Base-by-base conservation (phyloP, 2,797 vertebrate genomes). In the Acipenser transmontanus region DNA sequence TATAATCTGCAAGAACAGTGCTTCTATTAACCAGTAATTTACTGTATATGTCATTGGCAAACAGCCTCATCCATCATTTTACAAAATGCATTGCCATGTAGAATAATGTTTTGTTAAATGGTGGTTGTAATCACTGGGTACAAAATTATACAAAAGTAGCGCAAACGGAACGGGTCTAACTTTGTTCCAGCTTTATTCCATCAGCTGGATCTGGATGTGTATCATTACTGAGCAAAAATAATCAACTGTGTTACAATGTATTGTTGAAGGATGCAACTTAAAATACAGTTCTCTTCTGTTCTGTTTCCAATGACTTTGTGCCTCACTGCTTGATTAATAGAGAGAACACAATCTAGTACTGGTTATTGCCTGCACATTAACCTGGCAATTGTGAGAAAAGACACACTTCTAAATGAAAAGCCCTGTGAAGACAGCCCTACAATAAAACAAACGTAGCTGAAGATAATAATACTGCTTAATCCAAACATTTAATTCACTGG, bases 311-410 rank as follows among this genome's bases (percentile, higher is more conserved):
- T 34, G 34, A 34, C 34, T 34, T 34, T 34, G 34, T 34, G 34
- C 34, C 34, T 54, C 9, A 54, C n/a, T 54, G 52, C 52, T 54
- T 54, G 52, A 54, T 54, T 54, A 54, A 9, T 8, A 54, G 7
- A 54, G 5, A 54, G 52, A 54, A n/a, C 34, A 34, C 3, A 54
- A 54, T 54, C n/a, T n/a, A 10, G 52, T 1, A n/a, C 52, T 54
- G 8, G n/a, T 9, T n/a, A 54, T 54, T n/a, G n/a, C 52, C 52
- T n/a, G n/a, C 52, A 54, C 52, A 54, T 54, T 54, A 54, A 54
- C 9, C 52, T 54, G n/a, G n/a, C 52, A 54, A 54, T n/a, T 54
- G 52, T 54, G 52, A 54, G 52, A 54, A 54, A 54, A 54, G 52
- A 54, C n/a, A n/a, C 52, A 54, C 8, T 54, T 54, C n/a, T 9